A percentile compares a stretch with the other conserved stretches of the same genome.
Conservation (phyloP, 2,113 vertebrate species). For the Channa maculata region DNA sequence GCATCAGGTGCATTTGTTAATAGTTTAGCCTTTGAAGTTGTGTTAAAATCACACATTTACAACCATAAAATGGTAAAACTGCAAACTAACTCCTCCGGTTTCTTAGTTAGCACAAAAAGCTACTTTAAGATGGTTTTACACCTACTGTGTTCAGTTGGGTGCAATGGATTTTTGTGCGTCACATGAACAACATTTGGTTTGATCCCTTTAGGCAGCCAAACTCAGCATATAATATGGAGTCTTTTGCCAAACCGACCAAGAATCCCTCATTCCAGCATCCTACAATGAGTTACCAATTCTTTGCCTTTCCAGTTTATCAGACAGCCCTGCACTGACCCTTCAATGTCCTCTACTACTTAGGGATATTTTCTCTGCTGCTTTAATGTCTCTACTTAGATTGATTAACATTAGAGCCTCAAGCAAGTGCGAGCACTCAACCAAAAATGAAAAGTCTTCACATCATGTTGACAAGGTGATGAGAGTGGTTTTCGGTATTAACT, state of each 20-base stretch:
- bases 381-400: neutral
- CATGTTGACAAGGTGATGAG: neutral
- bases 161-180: no score
- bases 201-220: no score
- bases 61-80: no score
- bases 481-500: neutral
- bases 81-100: no score
- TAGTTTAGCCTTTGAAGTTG: no score
- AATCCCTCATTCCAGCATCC: neutral
- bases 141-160: no score
- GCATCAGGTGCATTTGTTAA: no score
- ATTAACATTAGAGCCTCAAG: neutral
- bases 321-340: constrained; percentile 5
- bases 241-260: neutral
- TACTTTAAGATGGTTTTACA: no score
- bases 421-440: neutral
- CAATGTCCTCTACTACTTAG: neutral
- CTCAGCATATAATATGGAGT: no score
- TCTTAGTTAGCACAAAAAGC: no score
- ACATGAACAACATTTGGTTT: no score
- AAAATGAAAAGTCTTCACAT: neutral
- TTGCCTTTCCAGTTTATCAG: neutral
- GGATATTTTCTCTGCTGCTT: neutral
- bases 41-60: no score
- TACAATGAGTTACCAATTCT: neutral